These are phyloP conservation scores for Acyrthosiphon pisum DNA, from an alignment of 1,140 invertebrate species.

Conservation along the genomic window DNA sequence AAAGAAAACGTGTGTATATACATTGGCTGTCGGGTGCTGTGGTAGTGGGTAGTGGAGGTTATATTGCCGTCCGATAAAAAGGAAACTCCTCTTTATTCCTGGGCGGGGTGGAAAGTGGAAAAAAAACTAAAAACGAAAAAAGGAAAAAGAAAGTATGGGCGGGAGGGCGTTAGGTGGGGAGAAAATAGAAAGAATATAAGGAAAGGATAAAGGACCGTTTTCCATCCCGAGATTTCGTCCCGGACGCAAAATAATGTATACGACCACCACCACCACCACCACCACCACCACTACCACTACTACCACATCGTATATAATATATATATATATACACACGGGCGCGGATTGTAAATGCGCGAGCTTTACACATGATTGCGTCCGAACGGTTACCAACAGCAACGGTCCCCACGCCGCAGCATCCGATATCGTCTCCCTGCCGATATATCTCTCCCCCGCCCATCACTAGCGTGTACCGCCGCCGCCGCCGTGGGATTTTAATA, in stretches of 20 bases:
- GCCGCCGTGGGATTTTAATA: slow-evolving; percentile 47
- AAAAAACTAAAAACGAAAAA: slow-evolving; percentile 41
- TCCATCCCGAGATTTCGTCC: slow-evolving; percentile 52
- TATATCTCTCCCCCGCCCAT: background rate
- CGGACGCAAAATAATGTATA: slow-evolving; percentile 55
- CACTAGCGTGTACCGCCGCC: background rate
- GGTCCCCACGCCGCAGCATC: background rate
- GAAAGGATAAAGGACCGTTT: slow-evolving; percentile 55
- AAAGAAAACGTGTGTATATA: slow-evolving; percentile 12
- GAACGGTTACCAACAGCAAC: slow-evolving; percentile 55
- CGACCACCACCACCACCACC: background rate
- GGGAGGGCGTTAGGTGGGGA: background rate
- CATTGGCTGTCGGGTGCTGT: background rate
- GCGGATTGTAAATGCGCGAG: slow-evolving; percentile 47
- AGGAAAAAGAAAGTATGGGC: background rate
- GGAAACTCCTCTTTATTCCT: slow-evolving; percentile 40
- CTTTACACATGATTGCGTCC: slow-evolving; percentile 56
- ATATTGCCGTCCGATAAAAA: slow-evolving; percentile 49
- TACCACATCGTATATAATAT: background rate
- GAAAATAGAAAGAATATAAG: slow-evolving; percentile 29
- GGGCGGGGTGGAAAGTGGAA: background rate
- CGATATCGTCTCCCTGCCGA: background rate
- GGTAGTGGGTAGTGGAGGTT: background rate
- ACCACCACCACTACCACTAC: background rate
- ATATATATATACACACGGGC: background rate